Percentiles rank a stretch among this genome's conserved stretches.
Conservation (phyloP, 2,113 vertebrate species). For the Salvelinus namaycush region DNA sequence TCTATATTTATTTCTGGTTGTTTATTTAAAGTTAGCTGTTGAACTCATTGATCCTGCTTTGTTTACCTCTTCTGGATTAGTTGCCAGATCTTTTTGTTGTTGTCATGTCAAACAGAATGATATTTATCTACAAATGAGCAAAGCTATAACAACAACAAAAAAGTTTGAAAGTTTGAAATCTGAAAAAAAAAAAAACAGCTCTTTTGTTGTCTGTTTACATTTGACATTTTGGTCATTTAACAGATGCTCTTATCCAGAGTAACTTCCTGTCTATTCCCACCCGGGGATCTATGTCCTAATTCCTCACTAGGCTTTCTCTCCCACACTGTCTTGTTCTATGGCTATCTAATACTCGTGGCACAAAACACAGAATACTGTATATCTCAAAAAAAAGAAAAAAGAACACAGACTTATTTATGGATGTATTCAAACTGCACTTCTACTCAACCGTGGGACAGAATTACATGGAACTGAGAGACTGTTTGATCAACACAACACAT, state of each 20-base stretch:
- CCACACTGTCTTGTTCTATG: conserved; percentile 58
- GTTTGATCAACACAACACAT: background rate
- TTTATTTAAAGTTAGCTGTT: too few relatives aligned
- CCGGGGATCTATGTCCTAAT: too few relatives aligned
- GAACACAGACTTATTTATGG: conserved; percentile 28
- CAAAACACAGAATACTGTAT: conserved; percentile 4
- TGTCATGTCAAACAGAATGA: background rate
- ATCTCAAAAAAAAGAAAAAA: background rate
- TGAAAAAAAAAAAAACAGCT: background rate
- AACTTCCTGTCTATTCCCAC: too few relatives aligned
- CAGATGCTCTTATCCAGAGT: too few relatives aligned
- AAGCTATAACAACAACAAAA: background rate
- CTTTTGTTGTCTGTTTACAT: background rate
- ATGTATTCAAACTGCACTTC: conserved; percentile 56
- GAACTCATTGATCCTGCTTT: too few relatives aligned
- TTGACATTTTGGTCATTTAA: background rate
- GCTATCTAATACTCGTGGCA: conserved; percentile 13
- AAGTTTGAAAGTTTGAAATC: background rate
- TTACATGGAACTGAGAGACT: background rate
- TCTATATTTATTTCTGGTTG: too few relatives aligned
- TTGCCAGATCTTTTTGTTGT: background rate
- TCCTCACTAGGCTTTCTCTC: background rate
- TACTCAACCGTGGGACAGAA: background rate
- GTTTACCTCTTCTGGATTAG: background rate
- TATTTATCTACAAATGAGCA: background rate